Base-by-base conservation (phyloP, 30 jellyfish, hydroid and myxozoan species). In the Euphysa ruthae region DNA sequence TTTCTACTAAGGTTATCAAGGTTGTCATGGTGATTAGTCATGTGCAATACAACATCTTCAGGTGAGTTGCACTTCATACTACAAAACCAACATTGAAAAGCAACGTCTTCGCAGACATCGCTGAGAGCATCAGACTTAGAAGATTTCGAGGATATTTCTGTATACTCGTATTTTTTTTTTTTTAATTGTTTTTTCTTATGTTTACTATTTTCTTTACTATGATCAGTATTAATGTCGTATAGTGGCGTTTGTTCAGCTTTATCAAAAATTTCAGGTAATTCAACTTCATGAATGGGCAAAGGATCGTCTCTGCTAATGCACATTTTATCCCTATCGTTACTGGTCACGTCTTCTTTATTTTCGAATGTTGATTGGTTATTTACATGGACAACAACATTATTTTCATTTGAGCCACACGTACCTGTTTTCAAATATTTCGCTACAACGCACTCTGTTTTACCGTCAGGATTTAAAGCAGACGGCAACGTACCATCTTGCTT, bases 31-130 rank as follows among this genome's bases (percentile, higher is more conserved):
- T 70, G 74, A 31, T 49, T 44, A 0, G 82, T 70, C 93, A 79
- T 79, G 69, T 70, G 93, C 2, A 43, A n/a, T 33, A 79, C 93
- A 52, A 57, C 93, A 22, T 21, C 75, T 18, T 69, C 82, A 13
- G 93, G 74, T 4, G 81, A 32, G n/a, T 42, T 14, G 62, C 43
- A 71, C 54, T 58, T 49, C 21, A 24, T 21, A 6, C 74, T 35
- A 43, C 88, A 79, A 69, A 79, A 79, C 93, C 88, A 70, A 54
- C 93, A 79, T 3, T 74, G 49, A 32, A 51, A 66, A 13, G 66
- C 61, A 33, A 51, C 61, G 31, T 20, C 16, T 16, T 29, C 63
- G 25, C 72, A 34, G 51, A 35, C 58, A 12, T 15, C 25, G 14
- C 23, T 31, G 2, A 23, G 66, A 2, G 26, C 63, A 5, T 61